These are phyloP conservation scores for Periophthalmodon schlosseri DNA, from an alignment of 2,113 vertebrate genomes.

Conservation along the genomic window DNA sequence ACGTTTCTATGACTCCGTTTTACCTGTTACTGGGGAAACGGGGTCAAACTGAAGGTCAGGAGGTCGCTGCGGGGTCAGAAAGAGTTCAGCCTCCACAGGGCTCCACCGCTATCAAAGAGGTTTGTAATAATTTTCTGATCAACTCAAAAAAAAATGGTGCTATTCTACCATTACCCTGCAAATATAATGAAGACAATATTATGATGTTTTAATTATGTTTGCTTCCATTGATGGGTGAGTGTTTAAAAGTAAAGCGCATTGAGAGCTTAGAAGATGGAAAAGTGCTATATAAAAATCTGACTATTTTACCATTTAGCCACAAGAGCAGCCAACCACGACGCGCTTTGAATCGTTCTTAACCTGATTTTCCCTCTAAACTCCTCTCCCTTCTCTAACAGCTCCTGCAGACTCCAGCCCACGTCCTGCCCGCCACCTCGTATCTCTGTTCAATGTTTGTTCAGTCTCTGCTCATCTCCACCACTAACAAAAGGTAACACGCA, in stretches of 20 bases:
- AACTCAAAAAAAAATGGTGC: too few species aligned
- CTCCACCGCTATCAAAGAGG: conserved; percentile 84
- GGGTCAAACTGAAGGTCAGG: conserved; percentile 61
- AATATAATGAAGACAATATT: too few species aligned
- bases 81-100: conserved; percentile 68
- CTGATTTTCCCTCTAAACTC: background rate
- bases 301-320: too few species aligned
- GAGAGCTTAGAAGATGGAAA: too few species aligned
- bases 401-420: conserved; percentile 91
- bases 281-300: too few species aligned
- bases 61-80: conserved; percentile 35
- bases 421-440: conserved; percentile 88
- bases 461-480: conserved; percentile 84
- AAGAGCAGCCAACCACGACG: too few species aligned
- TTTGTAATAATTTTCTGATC: conserved; percentile 43
- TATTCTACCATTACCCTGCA: too few species aligned
- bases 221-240: too few species aligned
- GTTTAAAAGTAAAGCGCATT: too few species aligned
- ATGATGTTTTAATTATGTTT: too few species aligned
- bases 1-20: conserved; percentile 87
- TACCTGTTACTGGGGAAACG: conserved; percentile 88
- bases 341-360: too few species aligned
- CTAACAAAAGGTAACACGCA: conserved; percentile 48
- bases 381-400: conserved; percentile 72
- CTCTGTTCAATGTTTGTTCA: conserved; percentile 88